Conservation (phyloP, 1,140 invertebrate species). For the Hormaphis cornu region DNA sequence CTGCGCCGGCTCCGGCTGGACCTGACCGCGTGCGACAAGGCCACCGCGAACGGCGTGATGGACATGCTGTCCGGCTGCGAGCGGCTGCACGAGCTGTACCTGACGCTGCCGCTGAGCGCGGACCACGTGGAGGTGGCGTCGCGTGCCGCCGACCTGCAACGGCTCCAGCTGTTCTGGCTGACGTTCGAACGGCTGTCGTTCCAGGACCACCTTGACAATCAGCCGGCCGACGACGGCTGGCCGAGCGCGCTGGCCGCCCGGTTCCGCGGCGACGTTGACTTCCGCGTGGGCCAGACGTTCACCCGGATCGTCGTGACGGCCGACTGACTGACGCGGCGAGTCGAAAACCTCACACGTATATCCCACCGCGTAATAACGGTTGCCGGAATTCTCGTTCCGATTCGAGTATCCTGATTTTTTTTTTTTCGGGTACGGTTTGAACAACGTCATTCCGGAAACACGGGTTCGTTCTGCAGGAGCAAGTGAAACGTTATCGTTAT, state of each 20-base stretch:
- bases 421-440: too few relatives aligned
- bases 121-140: background rate
- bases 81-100: background rate
- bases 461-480: too few relatives aligned
- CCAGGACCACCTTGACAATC: conserved; percentile 10
- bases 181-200: conserved; percentile 10
- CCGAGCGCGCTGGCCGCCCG: background rate
- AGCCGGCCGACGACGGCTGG: background rate
- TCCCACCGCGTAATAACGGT: too few relatives aligned
- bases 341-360: too few relatives aligned
- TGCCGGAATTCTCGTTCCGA: too few relatives aligned
- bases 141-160: background rate
- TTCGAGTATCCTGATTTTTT: too few relatives aligned
- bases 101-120: background rate
- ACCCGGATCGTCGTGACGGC: background rate
- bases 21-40: conserved; percentile 7
- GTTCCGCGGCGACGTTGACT: background rate
- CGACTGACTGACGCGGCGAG: background rate
- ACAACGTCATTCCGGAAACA: too few relatives aligned
- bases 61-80: conserved; percentile 14
- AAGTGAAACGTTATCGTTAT: too few relatives aligned
- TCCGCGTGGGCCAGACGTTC: background rate
- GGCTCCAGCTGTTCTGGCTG: background rate
- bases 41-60: background rate
- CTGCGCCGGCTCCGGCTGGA: background rate